phyloP scores from a whole-genome alignment of 2,797 vertebrate species.

The Lutjanus argentimaculatus region DNA sequence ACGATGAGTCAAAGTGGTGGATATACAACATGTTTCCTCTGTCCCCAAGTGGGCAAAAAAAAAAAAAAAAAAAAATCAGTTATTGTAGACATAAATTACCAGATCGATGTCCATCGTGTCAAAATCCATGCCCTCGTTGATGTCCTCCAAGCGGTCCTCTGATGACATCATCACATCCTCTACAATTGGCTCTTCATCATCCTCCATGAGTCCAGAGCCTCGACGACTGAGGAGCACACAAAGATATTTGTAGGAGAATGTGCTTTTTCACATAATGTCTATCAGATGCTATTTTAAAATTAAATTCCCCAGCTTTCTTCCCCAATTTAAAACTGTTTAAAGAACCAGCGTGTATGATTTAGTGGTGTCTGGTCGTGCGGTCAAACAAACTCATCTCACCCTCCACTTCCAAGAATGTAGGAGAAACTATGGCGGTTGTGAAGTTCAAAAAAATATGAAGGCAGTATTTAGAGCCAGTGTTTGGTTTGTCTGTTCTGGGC shows the following conservation, averaged over 20 bases:
- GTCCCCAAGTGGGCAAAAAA: neutral
- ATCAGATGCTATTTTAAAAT: neutral
- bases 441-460: too few species aligned
- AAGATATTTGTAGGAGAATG: neutral
- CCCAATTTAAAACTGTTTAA: neutral
- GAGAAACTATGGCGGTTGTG: too few species aligned
- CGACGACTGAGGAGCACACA: constrained; percentile 87
- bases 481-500: too few species aligned
- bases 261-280: neutral
- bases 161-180: constrained; percentile 99
- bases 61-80: neutral
- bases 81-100: constrained; percentile 80
- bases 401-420: too few species aligned
- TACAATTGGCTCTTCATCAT: constrained; percentile 97
- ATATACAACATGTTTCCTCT: neutral
- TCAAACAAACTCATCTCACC: too few species aligned
- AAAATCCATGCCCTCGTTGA: constrained; percentile 98
- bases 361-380: too few species aligned
- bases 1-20: too few species aligned
- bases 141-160: constrained; percentile 95
- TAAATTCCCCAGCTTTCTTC: neutral
- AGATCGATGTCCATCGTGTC: constrained; percentile 98
- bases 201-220: constrained; percentile 96
- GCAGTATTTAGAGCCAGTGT: too few species aligned
- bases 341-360: too few species aligned